phyloP scores from a whole-genome alignment of 2,113 vertebrate genomes.

The Cynocephalus volans region DNA sequence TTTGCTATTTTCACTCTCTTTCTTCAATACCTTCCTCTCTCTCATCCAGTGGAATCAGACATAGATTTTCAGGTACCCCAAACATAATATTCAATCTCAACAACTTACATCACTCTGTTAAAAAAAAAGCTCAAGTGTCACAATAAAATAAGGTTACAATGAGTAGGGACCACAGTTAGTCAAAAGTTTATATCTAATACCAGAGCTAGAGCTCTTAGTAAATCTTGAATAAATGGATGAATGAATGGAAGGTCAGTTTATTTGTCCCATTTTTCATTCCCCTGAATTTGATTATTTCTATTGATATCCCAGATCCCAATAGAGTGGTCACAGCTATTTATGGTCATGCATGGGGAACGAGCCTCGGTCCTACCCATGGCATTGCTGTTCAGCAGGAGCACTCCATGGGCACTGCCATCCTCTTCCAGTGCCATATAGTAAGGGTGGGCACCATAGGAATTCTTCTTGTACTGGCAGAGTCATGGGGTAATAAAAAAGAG shows the following conservation, averaged over 20 bases:
- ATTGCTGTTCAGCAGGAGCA: conserved; percentile 97
- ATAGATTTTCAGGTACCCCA: background rate
- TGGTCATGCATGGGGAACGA: fast-evolving
- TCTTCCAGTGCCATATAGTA: conserved; percentile 96
- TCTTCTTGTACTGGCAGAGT: conserved; percentile 90
- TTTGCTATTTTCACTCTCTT: background rate
- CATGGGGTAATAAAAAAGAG: background rate
- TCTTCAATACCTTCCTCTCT: background rate
- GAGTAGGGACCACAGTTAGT: background rate
- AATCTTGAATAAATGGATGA: background rate
- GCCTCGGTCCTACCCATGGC: conserved; percentile 93
- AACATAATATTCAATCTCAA: background rate
- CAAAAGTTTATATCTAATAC: background rate
- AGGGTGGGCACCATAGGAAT: conserved; percentile 95
- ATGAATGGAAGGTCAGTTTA: background rate
- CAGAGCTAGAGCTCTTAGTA: background rate
- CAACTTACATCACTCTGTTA: background rate
- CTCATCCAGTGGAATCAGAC: background rate
- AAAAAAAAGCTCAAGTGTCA: background rate
- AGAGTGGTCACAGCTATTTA: background rate
- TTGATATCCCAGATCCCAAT: background rate
- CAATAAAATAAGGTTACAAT: background rate
- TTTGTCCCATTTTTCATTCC: background rate
- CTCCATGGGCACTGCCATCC: conserved; percentile 92
- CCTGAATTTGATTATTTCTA: background rate